Conservation (phyloP, 2,888 invertebrate genomes). For the Teleiodes luculella region DNA sequence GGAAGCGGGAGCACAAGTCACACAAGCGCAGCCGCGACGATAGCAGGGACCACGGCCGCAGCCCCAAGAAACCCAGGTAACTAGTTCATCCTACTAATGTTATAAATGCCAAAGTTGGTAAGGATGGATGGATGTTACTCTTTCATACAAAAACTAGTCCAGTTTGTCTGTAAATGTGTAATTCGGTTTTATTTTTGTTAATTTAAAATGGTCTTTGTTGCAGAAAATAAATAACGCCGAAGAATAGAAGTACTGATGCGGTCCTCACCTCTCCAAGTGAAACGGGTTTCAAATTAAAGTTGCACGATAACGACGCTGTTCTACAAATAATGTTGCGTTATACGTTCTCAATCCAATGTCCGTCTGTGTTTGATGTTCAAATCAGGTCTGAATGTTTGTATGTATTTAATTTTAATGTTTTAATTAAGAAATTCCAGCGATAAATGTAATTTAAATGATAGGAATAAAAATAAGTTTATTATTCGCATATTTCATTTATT, state of each 20-base stretch:
- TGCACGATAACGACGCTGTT: constrained; percentile 29
- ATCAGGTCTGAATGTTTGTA: constrained; percentile 62
- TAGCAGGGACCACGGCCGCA: no score
- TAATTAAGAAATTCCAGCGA: constrained; percentile 65
- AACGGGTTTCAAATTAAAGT: constrained; percentile 41
- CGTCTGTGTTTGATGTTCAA: constrained; percentile 41
- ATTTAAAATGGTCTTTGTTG: no score
- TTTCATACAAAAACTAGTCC: no score
- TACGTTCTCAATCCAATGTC: constrained; percentile 49
- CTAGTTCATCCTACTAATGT: constrained; percentile 28
- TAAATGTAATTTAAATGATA: constrained; percentile 61
- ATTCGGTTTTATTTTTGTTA: no score
- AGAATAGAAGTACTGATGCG: constrained; percentile 28
- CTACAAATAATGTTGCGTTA: neutral
- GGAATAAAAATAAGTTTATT: constrained; percentile 71
- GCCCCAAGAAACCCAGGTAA: constrained; percentile 86
- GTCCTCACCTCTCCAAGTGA: constrained; percentile 29
- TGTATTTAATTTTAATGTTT: constrained; percentile 42
- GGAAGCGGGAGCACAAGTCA: no score
- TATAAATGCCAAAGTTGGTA: no score
- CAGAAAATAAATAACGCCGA: constrained; percentile 57
- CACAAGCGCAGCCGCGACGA: no score
- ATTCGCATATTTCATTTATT: constrained; percentile 61
- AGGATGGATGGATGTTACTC: no score
- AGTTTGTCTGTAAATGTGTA: no score